Evolutionary conservation across 1,140 invertebrate genomes (phyloP).

Genomic region (Hermetia illucens): DNA sequence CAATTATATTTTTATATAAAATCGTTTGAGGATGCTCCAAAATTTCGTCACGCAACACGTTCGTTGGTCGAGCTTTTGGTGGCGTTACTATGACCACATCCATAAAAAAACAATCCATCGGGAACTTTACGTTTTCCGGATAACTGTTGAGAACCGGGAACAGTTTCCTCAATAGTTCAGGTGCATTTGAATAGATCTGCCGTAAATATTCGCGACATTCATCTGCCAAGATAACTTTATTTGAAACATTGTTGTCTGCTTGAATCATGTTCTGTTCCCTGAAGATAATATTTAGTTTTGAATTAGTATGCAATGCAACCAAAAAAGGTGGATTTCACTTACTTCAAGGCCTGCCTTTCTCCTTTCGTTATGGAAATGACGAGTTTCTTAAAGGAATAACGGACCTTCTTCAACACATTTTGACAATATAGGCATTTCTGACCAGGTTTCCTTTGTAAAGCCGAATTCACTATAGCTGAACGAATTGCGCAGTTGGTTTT

Average conservation of each 20-base stretch:
- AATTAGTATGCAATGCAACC: neutral
- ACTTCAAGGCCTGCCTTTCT: constrained; percentile 27
- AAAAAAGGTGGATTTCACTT: constrained; percentile 5
- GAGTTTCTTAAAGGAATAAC: constrained; percentile 42
- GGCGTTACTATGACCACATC: constrained; percentile 75
- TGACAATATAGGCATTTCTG: constrained; percentile 51
- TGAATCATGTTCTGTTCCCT: too few relatives aligned
- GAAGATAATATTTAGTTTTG: neutral
- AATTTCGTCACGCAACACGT: constrained; percentile 50
- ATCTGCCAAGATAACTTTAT: constrained; percentile 36
- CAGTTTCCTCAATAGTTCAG: constrained; percentile 49
- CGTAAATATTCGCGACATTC: constrained; percentile 55
- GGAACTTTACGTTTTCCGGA: constrained; percentile 33
- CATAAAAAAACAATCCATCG: constrained; percentile 84
- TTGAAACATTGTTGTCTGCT: neutral
- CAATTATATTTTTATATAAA: constrained; percentile 52
- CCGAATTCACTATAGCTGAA: constrained; percentile 40
- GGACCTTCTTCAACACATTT: constrained; percentile 41
- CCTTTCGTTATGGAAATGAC: constrained; percentile 35
- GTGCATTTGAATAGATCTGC: constrained; percentile 63
- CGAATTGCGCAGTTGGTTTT: constrained; percentile 47
- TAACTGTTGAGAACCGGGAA: constrained; percentile 52
- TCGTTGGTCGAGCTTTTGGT: constrained; percentile 66
- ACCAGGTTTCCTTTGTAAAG: constrained; percentile 29
- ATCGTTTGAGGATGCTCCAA: constrained; percentile 72